phyloP scores from a whole-genome alignment of 2,888 invertebrate species.

The Caenorhabditis zanzibari region DNA sequence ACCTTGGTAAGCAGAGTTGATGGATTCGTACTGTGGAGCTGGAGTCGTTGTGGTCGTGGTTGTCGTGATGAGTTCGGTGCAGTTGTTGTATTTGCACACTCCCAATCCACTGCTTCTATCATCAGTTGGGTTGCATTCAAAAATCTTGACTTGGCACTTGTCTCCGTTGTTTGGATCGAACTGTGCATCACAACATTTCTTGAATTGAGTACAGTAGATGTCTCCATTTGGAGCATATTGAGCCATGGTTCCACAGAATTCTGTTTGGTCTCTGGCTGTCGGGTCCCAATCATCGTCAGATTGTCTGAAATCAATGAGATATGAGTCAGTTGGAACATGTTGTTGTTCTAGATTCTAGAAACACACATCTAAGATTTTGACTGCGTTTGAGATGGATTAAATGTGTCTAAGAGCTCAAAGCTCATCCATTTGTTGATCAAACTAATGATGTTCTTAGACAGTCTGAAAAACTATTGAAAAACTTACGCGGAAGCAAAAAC shows the following conservation, averaged over 20 bases:
- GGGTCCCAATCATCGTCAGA: conserved; percentile 63
- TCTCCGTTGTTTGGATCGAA: conserved; percentile 71
- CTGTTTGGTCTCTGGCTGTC: conserved; percentile 56
- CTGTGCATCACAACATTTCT: conserved; percentile 53
- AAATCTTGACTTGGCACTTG: conserved; percentile 64
- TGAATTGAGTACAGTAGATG: conserved; percentile 57
- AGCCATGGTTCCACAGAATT: conserved; percentile 53
- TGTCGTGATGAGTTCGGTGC: conserved; percentile 71
- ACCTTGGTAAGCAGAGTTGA: conserved; percentile 62
- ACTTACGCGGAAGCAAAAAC: conserved; percentile 45
- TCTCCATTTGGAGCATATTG: conserved; percentile 36
- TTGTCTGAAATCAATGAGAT: conserved; percentile 41
- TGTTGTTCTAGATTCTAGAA: too few relatives aligned
- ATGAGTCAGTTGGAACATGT: not conserved
- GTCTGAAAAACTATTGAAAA: not conserved
- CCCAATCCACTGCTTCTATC: conserved; percentile 44
- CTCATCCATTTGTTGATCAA: not conserved
- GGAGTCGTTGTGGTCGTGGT: conserved; percentile 71
- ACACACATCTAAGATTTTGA: too few relatives aligned
- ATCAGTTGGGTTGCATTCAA: conserved; percentile 44
- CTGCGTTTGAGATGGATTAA: too few relatives aligned
- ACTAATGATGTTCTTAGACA: not conserved
- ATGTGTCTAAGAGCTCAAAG: not conserved
- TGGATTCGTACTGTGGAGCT: conserved; percentile 47
- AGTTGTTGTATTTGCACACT: conserved; percentile 64